Base-by-base conservation (phyloP, 2,113 vertebrate genomes). In the Pristiophorus japonicus region DNA sequence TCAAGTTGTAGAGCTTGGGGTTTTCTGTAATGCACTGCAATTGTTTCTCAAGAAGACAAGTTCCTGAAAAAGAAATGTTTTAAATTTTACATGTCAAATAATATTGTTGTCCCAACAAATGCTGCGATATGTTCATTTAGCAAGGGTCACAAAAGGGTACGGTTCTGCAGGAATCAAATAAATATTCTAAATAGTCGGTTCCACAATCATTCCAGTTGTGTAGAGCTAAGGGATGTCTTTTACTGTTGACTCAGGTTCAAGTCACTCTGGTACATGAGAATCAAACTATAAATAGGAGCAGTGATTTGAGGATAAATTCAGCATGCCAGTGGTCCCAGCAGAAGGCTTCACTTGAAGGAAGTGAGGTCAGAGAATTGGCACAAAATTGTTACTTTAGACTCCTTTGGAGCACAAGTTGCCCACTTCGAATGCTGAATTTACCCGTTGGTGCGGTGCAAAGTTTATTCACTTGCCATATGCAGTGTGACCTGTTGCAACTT, bases 31-130 rank as follows among this genome's bases (percentile, higher is more conserved):
- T 51, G 20, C 38, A 34, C 27, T 94, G 42, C 65, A 94, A 24
- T 59, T 47, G 27, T 94, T 45, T 0, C 22, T 70, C 66, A 47
- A 47, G n/a, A 94, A 73, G 65, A 51, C 93, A 73, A 30, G 45
- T 70, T 94, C 93, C 65, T 94, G 42, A 51, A 73, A 94, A 94
- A 94, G 22, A 88, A 14, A 51, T n/a, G n/a, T n/a, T n/a, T 70
- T 4, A 51, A 47, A 51, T 47, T 30, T 4, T 27, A 51, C 1
- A 14, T 45, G 34, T 94, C 62, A 66, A 70, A 30, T 67, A 94
- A 94, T 65, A 94, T 42, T 38, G 47, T 27, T 55, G 85, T 30
- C 20, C 22, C 47, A n/a, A 38, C 42, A n/a, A 63, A n/a, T 1
- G 59, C 59, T 92, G 59, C 4, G 27, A 51, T 47, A 70, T 45